These are phyloP conservation scores for Euschistus heros DNA, from an alignment of 1,140 invertebrate genomes.

Conservation along the genomic window DNA sequence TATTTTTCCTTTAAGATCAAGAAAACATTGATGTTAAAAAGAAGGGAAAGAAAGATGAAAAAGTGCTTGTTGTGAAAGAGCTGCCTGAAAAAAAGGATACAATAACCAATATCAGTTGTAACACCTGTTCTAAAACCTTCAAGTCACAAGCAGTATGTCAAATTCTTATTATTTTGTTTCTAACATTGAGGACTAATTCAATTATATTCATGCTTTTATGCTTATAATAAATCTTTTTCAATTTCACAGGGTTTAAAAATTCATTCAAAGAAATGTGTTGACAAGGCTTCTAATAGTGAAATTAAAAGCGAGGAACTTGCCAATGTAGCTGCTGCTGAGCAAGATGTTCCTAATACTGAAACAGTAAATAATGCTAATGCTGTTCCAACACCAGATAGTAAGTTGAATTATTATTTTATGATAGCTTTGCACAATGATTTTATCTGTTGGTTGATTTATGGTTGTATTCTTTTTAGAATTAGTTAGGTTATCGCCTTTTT, in stretches of 20 bases:
- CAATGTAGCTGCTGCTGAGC: background rate
- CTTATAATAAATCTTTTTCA: too few species aligned
- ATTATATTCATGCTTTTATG: too few species aligned
- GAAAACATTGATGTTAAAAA: background rate
- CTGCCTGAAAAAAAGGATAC: background rate
- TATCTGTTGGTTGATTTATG: background rate
- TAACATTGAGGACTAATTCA: too few species aligned
- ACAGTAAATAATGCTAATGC: background rate
- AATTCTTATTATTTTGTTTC: background rate
- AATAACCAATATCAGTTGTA: background rate
- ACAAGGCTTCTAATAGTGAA: too few species aligned
- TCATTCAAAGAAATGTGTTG: background rate
- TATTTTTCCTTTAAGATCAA: background rate
- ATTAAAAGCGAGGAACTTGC: too few species aligned
- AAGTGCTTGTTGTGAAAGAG: too few species aligned
- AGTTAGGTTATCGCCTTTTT: too few species aligned
- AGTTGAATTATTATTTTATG: background rate
- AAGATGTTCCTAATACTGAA: background rate
- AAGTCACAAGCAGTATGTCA: background rate
- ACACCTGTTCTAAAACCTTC: background rate
- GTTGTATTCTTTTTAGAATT: too few species aligned
- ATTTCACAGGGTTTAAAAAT: background rate
- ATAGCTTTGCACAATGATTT: background rate
- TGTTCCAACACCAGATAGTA: background rate
- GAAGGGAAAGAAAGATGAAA: background rate